phyloP scores from a whole-genome alignment of 2,888 invertebrate genomes.

The Junonia oenone region DNA sequence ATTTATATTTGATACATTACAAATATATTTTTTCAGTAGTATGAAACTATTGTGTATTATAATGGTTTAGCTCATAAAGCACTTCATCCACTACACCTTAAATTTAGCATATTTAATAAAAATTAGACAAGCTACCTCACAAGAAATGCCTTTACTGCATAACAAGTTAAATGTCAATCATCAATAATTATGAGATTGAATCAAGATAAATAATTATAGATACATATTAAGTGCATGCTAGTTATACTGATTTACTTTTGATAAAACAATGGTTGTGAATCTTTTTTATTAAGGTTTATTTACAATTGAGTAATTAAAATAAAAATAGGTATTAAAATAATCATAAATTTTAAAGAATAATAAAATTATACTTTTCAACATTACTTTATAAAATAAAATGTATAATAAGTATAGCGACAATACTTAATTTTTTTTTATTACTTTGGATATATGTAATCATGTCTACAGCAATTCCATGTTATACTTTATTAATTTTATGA shows the following conservation, averaged over 20 bases:
- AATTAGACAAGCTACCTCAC: not conserved
- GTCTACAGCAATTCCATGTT: too few relatives aligned
- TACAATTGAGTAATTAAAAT: too few relatives aligned
- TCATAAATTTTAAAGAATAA: too few relatives aligned
- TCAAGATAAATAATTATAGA: not conserved
- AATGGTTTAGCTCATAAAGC: not conserved
- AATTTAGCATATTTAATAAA: not conserved
- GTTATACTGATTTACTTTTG: not conserved
- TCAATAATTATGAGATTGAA: not conserved
- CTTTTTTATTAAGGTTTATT: too few relatives aligned
- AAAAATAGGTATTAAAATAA: too few relatives aligned
- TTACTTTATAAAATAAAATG: too few relatives aligned
- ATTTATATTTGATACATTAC: not conserved
- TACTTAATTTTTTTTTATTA: too few relatives aligned
- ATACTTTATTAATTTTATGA: too few relatives aligned
- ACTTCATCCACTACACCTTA: not conserved
- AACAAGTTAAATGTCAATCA: not conserved
- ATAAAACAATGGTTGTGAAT: too few relatives aligned
- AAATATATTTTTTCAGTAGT: not conserved
- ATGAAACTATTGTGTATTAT: not conserved
- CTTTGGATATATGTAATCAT: too few relatives aligned
- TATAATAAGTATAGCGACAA: too few relatives aligned
- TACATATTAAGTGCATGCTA: not conserved
- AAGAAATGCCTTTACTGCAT: not conserved
- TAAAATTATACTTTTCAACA: too few relatives aligned